A percentile compares a stretch with the other conserved stretches of the same genome.
phyloP scores from a whole-genome alignment of 2,888 invertebrate species.

The Eristalis pertinax region DNA sequence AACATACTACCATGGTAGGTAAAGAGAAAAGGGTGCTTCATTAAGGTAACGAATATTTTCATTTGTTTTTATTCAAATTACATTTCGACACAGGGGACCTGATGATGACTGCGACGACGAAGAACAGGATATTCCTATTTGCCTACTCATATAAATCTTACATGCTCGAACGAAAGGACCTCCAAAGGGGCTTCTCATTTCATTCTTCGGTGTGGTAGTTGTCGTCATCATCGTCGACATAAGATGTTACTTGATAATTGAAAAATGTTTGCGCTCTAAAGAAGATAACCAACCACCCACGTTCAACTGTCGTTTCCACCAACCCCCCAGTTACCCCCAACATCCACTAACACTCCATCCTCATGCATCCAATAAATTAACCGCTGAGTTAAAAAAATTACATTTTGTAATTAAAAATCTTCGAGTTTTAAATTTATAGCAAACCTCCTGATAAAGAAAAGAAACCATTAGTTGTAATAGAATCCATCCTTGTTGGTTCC shows the following conservation, averaged over 20 bases:
- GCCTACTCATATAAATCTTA: constrained; percentile 71
- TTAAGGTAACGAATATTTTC: constrained; percentile 72
- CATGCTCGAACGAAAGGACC: constrained; percentile 70
- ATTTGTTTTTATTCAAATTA: constrained; percentile 72
- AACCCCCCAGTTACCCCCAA: constrained; percentile 1
- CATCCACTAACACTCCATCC: constrained; percentile 33
- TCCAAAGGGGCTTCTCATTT: constrained; percentile 67
- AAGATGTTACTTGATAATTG: constrained; percentile 72
- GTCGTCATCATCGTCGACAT: constrained; percentile 52
- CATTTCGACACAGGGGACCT: constrained; percentile 71
- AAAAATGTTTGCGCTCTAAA: constrained; percentile 65
- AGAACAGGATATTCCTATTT: constrained; percentile 71
- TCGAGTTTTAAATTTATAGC: constrained; percentile 70
- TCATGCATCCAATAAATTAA: constrained; percentile 69
- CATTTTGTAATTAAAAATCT: constrained; percentile 72
- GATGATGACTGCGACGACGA: constrained; percentile 57
- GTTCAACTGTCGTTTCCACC: not conserved
- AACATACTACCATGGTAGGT: constrained; percentile 4
- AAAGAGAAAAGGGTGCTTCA: constrained; percentile 68
- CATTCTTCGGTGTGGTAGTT: constrained; percentile 22
- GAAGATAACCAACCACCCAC: constrained; percentile 42
- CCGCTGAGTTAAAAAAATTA: constrained; percentile 68
- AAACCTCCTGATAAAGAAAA: constrained; percentile 70
- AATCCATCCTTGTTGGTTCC: constrained; percentile 53
- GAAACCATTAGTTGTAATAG: constrained; percentile 68